Base-by-base conservation (phyloP, 2,113 vertebrate species). In the Trinectes maculatus region DNA sequence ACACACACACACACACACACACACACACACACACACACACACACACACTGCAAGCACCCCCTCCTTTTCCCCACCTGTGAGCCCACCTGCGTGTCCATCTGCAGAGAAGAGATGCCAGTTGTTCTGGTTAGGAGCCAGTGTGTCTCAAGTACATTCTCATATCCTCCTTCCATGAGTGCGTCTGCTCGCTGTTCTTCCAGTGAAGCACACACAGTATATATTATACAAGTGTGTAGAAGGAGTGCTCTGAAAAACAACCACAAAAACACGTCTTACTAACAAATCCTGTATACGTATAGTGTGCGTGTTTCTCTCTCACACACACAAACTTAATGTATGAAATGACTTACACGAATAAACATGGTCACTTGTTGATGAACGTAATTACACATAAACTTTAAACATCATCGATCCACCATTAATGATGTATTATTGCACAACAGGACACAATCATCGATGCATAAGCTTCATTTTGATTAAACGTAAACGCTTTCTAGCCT, bases 81-180 rank as follows among this genome's bases (percentile, higher is more conserved):
- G 83, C 80, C 91, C 92, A 92, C 91, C 92, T 93, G 92, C 86
- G 83, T 91, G 86, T 89, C 91, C 92, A 92, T 93, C 91, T 92
- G 92, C 85, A 78, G 72, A 77, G 77, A 63, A 85, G 77, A 85
- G 77, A 81, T 57, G 77, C 89, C 92, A 92, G 91, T 92, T 92
- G 91, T 92, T 91, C 79, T 88, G 87, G 83, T 81, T 71, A 58
- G 73, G 77, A 89, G 91, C 91, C 90, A 91, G 82, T 78, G 83
- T 86, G 83, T 89, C 86, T 91, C 87, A 89, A 87, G 83, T 83
- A 82, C 78, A 70, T 77, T 62, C 70, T 53, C 60, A 43, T 67
- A 77, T 72, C 56, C 77, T 81, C 66, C 70, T 79, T 80, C 61
- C 68, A 76, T 46, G 58, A 84, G 74, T 57, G 68, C 80, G 80